phyloP scores from a whole-genome alignment of 2,888 invertebrate genomes.

The Conistra vaccinii region DNA sequence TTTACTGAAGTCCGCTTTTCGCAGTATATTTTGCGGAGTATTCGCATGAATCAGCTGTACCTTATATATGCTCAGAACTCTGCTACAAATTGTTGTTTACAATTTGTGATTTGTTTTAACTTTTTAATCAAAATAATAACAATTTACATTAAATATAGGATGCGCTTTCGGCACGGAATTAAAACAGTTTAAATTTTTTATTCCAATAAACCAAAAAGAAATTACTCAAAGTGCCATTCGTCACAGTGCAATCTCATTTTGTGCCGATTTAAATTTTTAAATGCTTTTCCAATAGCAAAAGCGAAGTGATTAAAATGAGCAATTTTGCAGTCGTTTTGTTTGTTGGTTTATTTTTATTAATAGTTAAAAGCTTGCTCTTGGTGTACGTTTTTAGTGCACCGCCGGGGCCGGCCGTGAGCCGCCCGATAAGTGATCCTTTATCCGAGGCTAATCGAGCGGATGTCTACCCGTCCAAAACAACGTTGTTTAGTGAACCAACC shows the following conservation, averaged over 20 bases:
- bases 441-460: constrained; percentile 79
- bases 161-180: constrained; percentile 25
- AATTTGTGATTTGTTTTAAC: neutral
- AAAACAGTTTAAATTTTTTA: constrained; percentile 57
- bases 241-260: constrained; percentile 77
- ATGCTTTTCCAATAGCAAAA: constrained; percentile 76
- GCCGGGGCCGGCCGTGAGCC: constrained; percentile 60
- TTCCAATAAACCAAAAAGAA: constrained; percentile 68
- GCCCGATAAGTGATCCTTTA: constrained; percentile 81
- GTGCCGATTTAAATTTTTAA: constrained; percentile 75
- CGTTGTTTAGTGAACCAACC: constrained; percentile 75
- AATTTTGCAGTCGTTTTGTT: constrained; percentile 73
- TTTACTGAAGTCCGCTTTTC: constrained; percentile 42
- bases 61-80: constrained; percentile 1
- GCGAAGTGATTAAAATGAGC: constrained; percentile 76
- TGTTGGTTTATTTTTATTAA: constrained; percentile 75
- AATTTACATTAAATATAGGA: constrained; percentile 27
- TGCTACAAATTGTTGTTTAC: neutral
- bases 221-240: constrained; percentile 78
- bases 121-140: constrained; percentile 17
- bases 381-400: constrained; percentile 74
- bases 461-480: constrained; percentile 74
- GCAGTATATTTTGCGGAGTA: constrained; percentile 41
- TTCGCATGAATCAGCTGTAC: constrained; percentile 34
- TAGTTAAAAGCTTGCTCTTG: constrained; percentile 79